A percentile compares a stretch with the other conserved stretches of the same genome.
Conservation (phyloP, 2,888 invertebrate genomes). For the Xylota segnis region DNA sequence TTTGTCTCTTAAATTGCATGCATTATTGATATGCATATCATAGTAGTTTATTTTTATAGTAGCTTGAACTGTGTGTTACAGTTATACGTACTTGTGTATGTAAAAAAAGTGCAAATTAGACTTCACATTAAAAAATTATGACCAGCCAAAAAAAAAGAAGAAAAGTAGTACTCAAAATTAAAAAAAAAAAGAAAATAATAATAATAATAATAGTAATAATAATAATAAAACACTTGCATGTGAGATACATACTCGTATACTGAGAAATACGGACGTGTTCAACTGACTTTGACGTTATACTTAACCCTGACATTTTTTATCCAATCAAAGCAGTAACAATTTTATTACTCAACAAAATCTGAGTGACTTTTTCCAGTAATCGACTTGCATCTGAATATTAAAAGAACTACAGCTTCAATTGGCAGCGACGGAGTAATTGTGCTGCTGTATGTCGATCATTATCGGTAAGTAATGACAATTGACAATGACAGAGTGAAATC, state of each 20-base stretch:
- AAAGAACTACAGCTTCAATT: slow-evolving; percentile 22
- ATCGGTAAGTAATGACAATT: slow-evolving; percentile 22
- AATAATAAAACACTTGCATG: slow-evolving; percentile 16
- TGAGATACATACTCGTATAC: slow-evolving; percentile 12
- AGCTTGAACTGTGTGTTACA: neutral
- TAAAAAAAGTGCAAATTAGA: neutral
- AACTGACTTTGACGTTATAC: slow-evolving; percentile 30
- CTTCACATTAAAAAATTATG: neutral
- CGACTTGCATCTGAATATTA: slow-evolving; percentile 3
- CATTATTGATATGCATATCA: slow-evolving; percentile 8
- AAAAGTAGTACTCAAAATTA: neutral
- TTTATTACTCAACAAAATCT: slow-evolving; percentile 30
- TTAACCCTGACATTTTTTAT: slow-evolving; percentile 64
- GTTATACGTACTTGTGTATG: neutral
- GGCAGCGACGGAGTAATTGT: slow-evolving; percentile 10
- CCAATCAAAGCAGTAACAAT: slow-evolving; percentile 49
- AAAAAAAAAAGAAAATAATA: neutral
- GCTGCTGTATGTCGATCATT: slow-evolving; percentile 14
- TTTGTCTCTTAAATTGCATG: slow-evolving; percentile 33
- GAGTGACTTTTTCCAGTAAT: slow-evolving; percentile 28
- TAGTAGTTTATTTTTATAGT: neutral
- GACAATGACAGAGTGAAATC: neutral
- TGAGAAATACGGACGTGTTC: slow-evolving; percentile 9
- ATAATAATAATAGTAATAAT: neutral
- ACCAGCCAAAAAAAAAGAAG: neutral